Evolutionary conservation across 2,797 vertebrate species (phyloP), one percentile per base, ranked within the genome.

Genomic region (Brachyalestes nurse): DNA sequence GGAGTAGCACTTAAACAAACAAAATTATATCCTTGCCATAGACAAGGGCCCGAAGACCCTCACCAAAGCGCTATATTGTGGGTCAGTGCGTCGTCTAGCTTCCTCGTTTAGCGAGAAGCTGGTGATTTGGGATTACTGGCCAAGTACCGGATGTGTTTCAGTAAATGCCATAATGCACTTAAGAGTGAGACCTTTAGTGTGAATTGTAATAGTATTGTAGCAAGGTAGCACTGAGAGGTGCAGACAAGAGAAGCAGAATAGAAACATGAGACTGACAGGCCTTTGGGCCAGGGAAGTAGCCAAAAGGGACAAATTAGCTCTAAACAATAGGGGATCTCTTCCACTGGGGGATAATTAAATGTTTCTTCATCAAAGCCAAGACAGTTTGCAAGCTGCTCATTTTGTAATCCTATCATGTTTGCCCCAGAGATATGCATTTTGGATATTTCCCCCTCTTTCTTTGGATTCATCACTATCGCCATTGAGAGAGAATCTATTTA

Each of bases 341-440:
- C 95, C 94, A 94, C 93, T 87, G 89, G 92, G 92, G 90, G 92
- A 93, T 96, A 97, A 97, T 97, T 96, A 97, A 96, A 96, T 91
- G 94, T 94, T 95, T 92, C 95, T 95, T 95, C 95, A 96, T 97
- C 96, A 97, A 97, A 96, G 96, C 87, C 55, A 92, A 91, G 94
- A 94, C 96, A 96, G 95, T 96, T 95, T 95, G 94, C 96, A 97
- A 96, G 96, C 96, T 96, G 96, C 95, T 97, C 93, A 90, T 95
- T 95, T 93, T 95, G 96, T 96, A 97, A 97, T 96, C 94, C 95
- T 96, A 96, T 97, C 95, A 78, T 83, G 87, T 94, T 96, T 93
- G 92, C 94, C 95, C 95, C 93, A 90, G 89, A 95, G 93, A 94
- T 74, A 81, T 94, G 87, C 90, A 86, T 88, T 86, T 88, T 90